A percentile compares a stretch with the other conserved stretches of the same genome.
phyloP scores from a whole-genome alignment of 2,888 invertebrate genomes.

The Plagodis pulveraria region DNA sequence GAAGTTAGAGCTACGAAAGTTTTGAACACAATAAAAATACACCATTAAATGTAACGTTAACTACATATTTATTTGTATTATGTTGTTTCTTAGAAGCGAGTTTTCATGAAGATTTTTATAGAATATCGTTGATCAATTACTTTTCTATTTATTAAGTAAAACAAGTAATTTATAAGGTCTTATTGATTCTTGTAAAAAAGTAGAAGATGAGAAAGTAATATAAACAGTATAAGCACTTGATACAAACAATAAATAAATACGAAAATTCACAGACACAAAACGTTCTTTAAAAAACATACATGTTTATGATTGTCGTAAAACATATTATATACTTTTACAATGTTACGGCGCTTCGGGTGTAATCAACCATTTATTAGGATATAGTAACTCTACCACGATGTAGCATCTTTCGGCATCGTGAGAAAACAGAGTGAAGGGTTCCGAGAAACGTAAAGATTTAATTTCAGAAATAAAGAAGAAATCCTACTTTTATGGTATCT shows the following conservation, averaged over 20 bases:
- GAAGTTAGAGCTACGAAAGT: no score
- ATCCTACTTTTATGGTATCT: slow-evolving; percentile 76
- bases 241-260: slow-evolving; percentile 16
- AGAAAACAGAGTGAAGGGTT: slow-evolving; percentile 67
- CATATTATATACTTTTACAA: slow-evolving; percentile 72
- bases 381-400: slow-evolving; percentile 62
- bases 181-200: background rate
- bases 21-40: no score
- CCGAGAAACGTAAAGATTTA: slow-evolving; percentile 75
- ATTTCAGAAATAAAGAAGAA: slow-evolving; percentile 77
- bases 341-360: slow-evolving; percentile 72
- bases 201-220: background rate
- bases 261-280: slow-evolving; percentile 35
- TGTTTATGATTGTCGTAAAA: slow-evolving; percentile 71
- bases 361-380: slow-evolving; percentile 75
- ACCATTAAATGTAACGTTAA: no score
- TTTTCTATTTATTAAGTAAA: background rate
- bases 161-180: no score
- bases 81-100: no score
- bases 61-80: no score
- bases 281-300: slow-evolving; percentile 42
- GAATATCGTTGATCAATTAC: no score
- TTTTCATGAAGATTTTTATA: no score
- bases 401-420: slow-evolving; percentile 51
- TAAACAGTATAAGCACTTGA: slow-evolving; percentile 13